Conservation (phyloP, 2,113 vertebrate species). For the Ceuthmochares aereus region DNA sequence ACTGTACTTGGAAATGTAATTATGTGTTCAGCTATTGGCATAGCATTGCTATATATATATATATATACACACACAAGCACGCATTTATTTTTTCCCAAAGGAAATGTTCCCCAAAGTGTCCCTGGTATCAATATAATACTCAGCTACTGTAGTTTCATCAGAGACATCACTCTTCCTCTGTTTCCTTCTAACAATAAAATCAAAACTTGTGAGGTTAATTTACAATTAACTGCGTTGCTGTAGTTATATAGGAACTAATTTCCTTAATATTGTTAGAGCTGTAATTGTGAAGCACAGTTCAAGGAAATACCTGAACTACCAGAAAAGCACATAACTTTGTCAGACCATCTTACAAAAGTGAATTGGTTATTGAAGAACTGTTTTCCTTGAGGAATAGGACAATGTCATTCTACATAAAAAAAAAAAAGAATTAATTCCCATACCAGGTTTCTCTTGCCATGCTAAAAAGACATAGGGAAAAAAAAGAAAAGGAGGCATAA, state of each 20-base stretch:
- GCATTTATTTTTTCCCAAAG: not conserved
- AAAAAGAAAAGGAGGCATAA: too few relatives aligned
- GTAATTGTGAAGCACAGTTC: not conserved
- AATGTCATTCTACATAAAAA: not conserved
- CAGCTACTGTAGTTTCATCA: not conserved
- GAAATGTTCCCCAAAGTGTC: not conserved
- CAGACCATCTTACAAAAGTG: not conserved
- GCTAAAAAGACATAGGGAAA: not conserved
- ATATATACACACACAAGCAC: not conserved
- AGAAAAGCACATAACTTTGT: not conserved
- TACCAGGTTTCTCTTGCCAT: not conserved
- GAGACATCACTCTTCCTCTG: not conserved
- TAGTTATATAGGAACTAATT: not conserved
- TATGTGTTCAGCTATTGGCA: not conserved
- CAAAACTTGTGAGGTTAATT: not conserved
- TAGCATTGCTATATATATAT: not conserved
- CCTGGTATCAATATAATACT: not conserved
- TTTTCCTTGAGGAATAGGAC: not conserved
- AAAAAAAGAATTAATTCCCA: not conserved
- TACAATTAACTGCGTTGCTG: not conserved
- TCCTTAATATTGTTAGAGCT: not conserved
- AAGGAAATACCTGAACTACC: not conserved
- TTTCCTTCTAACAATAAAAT: not conserved
- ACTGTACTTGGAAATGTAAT: not conserved
- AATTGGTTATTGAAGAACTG: not conserved